These are phyloP conservation scores for Phyllotreta striolata DNA, from an alignment of 2,888 invertebrate species.

Conservation along the genomic window DNA sequence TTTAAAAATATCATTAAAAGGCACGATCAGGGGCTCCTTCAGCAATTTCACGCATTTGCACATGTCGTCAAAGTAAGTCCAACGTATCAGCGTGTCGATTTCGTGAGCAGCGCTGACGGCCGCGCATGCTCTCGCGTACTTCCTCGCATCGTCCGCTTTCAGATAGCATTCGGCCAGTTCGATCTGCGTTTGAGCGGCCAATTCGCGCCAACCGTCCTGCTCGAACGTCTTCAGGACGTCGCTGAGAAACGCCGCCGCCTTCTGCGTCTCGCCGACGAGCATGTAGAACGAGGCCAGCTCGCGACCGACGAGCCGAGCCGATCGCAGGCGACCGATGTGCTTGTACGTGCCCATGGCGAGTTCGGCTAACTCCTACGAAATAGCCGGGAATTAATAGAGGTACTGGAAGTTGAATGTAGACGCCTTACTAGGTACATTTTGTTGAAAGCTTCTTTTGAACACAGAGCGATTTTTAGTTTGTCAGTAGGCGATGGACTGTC, in stretches of 20 bases:
- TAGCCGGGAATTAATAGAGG: constrained; percentile 2
- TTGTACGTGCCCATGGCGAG: constrained; percentile 96
- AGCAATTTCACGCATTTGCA: constrained; percentile 63
- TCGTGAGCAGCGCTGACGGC: constrained; percentile 80
- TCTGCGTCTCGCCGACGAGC: constrained; percentile 83
- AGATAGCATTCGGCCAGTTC: constrained; percentile 87
- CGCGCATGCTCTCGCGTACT: constrained; percentile 70
- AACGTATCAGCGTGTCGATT: constrained; percentile 70
- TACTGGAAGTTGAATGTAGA: not conserved
- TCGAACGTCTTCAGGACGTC: constrained; percentile 87
- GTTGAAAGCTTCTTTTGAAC: constrained; percentile 87
- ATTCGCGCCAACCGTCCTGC: constrained; percentile 85
- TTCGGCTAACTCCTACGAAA: constrained; percentile 81
- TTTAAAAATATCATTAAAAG: constrained; percentile 56
- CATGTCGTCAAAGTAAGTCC: constrained; percentile 82
- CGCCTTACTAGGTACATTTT: constrained; percentile 79
- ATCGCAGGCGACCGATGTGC: constrained; percentile 82
- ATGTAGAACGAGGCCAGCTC: constrained; percentile 92
- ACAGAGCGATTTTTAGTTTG: constrained; percentile 87
- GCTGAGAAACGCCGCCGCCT: constrained; percentile 87
- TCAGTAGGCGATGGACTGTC: constrained; percentile 73
- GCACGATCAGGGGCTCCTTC: constrained; percentile 56
- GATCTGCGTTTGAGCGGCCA: constrained; percentile 83
- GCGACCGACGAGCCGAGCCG: constrained; percentile 86
- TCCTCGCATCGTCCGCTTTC: constrained; percentile 78